Base-by-base conservation (phyloP, 2,888 invertebrate species). In the Noctua janthe region DNA sequence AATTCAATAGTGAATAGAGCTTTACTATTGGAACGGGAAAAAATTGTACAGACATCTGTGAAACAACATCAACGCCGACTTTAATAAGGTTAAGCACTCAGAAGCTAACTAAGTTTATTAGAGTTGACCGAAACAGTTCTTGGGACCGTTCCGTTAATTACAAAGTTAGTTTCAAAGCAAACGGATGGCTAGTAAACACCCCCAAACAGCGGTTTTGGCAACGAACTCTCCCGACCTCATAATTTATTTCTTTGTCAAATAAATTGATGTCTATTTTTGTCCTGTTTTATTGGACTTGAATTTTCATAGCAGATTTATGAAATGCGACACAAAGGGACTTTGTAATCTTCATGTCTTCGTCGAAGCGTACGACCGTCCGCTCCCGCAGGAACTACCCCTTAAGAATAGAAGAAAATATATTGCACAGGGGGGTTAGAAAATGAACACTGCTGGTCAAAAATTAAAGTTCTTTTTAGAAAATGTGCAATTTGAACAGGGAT, bases 121-220 rank as follows among this genome's bases (percentile, higher is more conserved):
- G 73, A 83, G 70, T 78, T 82, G 51, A 81, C 73, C 80, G 17
- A 74, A 81, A 71, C 84, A 77, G 73, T 81, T 80, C 79, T 86
- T 81, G 71, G 74, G 74, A 13, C 75, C 72, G 67, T 76, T 83
- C 71, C 56, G 76, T 79, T 87, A 89, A 83, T 86, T 86, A 83
- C 76, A n/a, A 87, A 89, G 89, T 86, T 87, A 77, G 81, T 77
- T 85, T 74, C 76, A 80, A 87, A 83, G 84, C 79, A 76, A 84
- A 83, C 59, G 72, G 66, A 71, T 71, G 35, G 71, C 20, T 64
- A 66, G 56, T 74, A 71, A 84, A 88, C 66, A 82, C 71, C 69
- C 64, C 39, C 17, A 71, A 82, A 78, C 78, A 78, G 62, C 39
- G 66, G 82, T 56, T 76, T 74, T 69, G 54, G 51, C 54, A 67